A percentile compares a stretch with the other conserved stretches of the same genome.
These are phyloP conservation scores for Sphaerophoria rueppellii DNA, from an alignment of 2,888 invertebrate genomes.

Conservation along the genomic window DNA sequence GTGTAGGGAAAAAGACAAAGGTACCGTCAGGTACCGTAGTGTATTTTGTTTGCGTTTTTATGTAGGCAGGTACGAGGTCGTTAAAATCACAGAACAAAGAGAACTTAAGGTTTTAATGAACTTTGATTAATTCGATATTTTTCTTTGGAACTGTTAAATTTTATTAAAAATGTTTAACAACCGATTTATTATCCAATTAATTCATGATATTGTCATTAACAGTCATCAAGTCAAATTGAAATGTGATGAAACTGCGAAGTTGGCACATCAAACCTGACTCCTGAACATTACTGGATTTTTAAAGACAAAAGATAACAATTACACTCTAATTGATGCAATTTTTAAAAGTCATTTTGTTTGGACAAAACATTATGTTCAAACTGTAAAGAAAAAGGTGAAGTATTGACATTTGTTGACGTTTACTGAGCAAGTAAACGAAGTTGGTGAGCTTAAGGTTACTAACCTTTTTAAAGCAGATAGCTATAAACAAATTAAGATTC, in stretches of 20 bases:
- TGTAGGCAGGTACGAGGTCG: background rate
- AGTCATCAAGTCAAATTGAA: background rate
- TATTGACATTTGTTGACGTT: too few species aligned
- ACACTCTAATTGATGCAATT: background rate
- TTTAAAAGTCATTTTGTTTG: too few species aligned
- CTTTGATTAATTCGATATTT: background rate
- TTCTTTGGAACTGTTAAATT: background rate
- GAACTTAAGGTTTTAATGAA: constrained; percentile 15
- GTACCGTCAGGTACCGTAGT: background rate
- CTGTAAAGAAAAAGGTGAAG: too few species aligned
- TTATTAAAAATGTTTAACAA: background rate
- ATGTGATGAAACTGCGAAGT: background rate
- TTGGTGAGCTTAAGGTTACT: too few species aligned
- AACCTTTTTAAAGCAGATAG: too few species aligned
- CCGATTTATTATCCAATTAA: constrained; percentile 22
- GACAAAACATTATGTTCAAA: too few species aligned
- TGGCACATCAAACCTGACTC: background rate
- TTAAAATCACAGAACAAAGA: constrained; percentile 28
- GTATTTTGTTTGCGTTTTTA: too few species aligned
- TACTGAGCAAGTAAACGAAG: too few species aligned
- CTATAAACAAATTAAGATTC: too few species aligned
- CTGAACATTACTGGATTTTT: background rate
- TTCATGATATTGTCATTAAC: constrained; percentile 4
- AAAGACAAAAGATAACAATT: background rate
- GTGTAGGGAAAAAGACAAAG: constrained; percentile 1